Evolutionary conservation across 1,140 invertebrate species (phyloP).

Genomic region (Antheraea pernyi): DNA sequence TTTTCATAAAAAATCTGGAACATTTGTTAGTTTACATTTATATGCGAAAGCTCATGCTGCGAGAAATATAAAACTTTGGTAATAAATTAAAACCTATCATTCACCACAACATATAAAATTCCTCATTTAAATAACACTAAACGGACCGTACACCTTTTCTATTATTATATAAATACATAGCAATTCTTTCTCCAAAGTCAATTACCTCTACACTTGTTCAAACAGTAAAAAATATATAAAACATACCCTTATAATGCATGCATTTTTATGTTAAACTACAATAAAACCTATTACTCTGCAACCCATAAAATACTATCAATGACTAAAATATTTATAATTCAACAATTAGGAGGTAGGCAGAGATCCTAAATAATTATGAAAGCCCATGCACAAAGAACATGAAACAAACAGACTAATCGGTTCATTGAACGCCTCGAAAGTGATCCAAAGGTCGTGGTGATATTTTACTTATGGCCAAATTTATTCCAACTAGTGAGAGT

Average conservation of each 20-base stretch:
- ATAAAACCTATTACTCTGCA: neutral
- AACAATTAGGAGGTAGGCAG: neutral
- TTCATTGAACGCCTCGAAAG: neutral
- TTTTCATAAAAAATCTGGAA: neutral
- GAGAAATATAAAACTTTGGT: neutral
- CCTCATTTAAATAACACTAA: neutral
- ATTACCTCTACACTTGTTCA: neutral
- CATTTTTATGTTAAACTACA: neutral
- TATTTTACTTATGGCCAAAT: too few relatives aligned
- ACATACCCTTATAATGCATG: neutral
- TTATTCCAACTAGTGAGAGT: too few relatives aligned
- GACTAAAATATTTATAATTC: neutral
- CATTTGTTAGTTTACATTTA: neutral
- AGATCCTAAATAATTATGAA: neutral
- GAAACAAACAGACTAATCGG: neutral
- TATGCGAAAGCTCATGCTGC: slow-evolving; percentile 1
- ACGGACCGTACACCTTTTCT: neutral
- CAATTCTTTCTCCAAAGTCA: neutral
- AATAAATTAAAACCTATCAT: neutral
- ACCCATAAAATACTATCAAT: too few relatives aligned
- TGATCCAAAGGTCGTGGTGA: neutral
- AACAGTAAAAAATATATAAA: neutral
- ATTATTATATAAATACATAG: neutral
- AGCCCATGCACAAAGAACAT: neutral
- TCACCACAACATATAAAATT: neutral